Base-by-base conservation (phyloP, 1,140 invertebrate species). In the Hyposmocoma kahamanoa region DNA sequence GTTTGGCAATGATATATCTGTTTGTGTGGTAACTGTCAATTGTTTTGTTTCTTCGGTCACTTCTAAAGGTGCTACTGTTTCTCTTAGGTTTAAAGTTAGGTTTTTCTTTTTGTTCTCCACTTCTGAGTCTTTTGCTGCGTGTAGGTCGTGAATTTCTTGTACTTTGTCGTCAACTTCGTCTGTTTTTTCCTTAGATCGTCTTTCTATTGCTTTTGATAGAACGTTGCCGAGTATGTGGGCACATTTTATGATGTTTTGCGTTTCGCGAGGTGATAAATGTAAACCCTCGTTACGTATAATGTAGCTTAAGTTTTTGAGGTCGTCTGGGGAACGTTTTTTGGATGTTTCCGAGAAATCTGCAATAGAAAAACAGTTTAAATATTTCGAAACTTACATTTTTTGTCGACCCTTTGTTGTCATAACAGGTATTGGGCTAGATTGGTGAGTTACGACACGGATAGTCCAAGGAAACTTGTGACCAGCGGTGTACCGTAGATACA, bases 211-310 rank as follows among this genome's bases (percentile, higher is more conserved):
- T 50, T 68, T 73, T 0, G 66, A 60, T 0, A 84, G 61, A 0
- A 84, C 79, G 26, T 70, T 74, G 1, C 77, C 75, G 0, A 84
- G 56, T 4, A 84, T 71, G 34, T 84, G 81, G 0, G 81, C 73
- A 45, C 81, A 84, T 70, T 82, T 82, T 17, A 84, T 78, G 0
- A 84, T 74, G 43, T 72, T 76, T 46, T 83, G 79, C 0, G 81
- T 80, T 39, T 84, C 81, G 8, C 76, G 50, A 1, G 81, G 73
- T 0, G 79, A 80, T 3, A 84, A 42, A 9, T 67, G 66, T 10
- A 84, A 43, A 0, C 81, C 81, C 47, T 83, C 79, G 34, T 69
- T 71, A n/a, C 72, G 48, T 38, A 84, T 76, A 42, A 84, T 67
- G 42, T 72, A 63, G 49, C 70, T 74, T 11, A 83, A 59, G 3